These are phyloP conservation scores for Etheostoma spectabile DNA, from an alignment of 2,113 vertebrate genomes.

Conservation along the genomic window DNA sequence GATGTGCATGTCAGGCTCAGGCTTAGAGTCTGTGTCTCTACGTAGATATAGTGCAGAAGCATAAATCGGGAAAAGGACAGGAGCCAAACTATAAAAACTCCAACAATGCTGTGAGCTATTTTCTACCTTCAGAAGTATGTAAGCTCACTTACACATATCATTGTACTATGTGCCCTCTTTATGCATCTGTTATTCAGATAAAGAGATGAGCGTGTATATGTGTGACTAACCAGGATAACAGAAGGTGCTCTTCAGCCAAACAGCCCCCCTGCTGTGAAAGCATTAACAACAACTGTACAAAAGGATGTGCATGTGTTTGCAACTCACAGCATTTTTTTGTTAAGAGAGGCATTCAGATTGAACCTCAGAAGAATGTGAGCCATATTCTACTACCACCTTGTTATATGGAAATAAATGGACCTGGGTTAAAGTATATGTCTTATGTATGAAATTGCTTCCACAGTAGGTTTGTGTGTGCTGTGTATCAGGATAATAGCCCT, in stretches of 20 bases:
- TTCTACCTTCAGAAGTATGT: background rate
- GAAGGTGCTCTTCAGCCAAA: slow-evolving; percentile 3
- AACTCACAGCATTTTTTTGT: slow-evolving; percentile 18
- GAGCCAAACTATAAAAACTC: too few species aligned
- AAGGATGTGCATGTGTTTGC: slow-evolving; percentile 7
- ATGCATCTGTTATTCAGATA: slow-evolving; percentile 4
- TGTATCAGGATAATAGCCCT: slow-evolving; percentile 47
- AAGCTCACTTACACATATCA: background rate
- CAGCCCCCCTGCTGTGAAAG: slow-evolving; percentile 26
- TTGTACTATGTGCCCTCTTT: background rate
- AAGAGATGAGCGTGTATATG: background rate
- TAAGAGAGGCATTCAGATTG: background rate
- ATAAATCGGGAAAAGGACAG: too few species aligned
- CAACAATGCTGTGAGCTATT: background rate
- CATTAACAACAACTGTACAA: background rate
- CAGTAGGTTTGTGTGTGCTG: slow-evolving; percentile 23
- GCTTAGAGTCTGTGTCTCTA: too few species aligned
- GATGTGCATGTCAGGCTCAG: too few species aligned
- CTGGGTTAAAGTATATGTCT: slow-evolving; percentile 50
- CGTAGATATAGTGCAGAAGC: too few species aligned
- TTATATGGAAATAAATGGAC: slow-evolving; percentile 49
- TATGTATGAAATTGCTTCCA: slow-evolving; percentile 57
- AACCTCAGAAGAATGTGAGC: slow-evolving; percentile 16
- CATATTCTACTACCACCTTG: slow-evolving; percentile 8
- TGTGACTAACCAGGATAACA: slow-evolving; percentile 2